Base-by-base conservation (phyloP, 1,140 invertebrate genomes). In the Melanaphis sacchari region DNA sequence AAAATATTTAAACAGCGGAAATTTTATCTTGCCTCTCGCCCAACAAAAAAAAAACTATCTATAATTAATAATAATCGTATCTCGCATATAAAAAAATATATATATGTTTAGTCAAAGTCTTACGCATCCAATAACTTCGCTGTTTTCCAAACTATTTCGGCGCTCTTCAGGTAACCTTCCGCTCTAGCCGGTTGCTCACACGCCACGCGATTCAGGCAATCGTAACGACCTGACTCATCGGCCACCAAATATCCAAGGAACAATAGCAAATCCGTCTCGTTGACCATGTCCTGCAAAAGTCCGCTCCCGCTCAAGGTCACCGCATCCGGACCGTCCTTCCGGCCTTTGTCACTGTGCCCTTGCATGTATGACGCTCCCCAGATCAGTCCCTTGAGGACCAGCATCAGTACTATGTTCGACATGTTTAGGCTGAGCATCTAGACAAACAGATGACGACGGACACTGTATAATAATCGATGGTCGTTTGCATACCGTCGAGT, bases 341-440 rank as follows among this genome's bases (percentile, higher is more conserved):
- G 36, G 22, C 90, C 31, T 38, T 52, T 52, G 18, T 54, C 89
- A 8, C 46, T 22, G 36, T 38, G 26, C 0, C 76, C 46, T 31
- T 81, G 76, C 91, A 93, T 93, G 15, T 93, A 93, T 6, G 91
- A 81, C 9, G 91, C 91, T 6, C 91, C 91, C 91, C 91, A 93
- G 41, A 93, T 93, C 6, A 93, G n/a, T 40, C 66, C 91, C 38
- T 93, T 93, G 36, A 93, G 91, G 8, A 93, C 91, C 41, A 93
- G 41, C 91, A 93, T 93, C 26, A 93, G 36, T 0, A 93, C 46
- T 24, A 93, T 49, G 76, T 93, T 93, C 5, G 91, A 93, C 22
- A 93, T 43, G 46, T 93, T 93, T 38, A 93, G 40, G 31, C 91
- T 93, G 46, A 93, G 76, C 91, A 49, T 43, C 91, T 93, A 54